phyloP scores from a whole-genome alignment of 2,888 invertebrate genomes.

The Cephus pygmeus region DNA sequence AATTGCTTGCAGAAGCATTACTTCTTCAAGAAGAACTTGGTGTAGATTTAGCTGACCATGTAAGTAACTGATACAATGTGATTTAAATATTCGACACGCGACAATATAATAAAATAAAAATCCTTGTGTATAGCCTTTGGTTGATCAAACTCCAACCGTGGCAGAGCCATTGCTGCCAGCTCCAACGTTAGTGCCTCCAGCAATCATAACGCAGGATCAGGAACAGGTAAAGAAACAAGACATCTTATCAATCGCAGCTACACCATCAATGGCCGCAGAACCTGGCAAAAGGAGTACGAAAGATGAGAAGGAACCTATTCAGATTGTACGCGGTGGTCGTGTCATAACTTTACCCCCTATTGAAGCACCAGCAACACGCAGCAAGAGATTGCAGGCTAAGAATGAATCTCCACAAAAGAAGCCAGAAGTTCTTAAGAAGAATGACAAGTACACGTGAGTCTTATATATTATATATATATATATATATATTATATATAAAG shows the following conservation, averaged over 20 bases:
- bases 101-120: not conserved
- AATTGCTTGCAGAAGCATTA: slow-evolving; percentile 59
- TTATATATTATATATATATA: not conserved
- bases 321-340: slow-evolving; percentile 81
- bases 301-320: slow-evolving; percentile 72
- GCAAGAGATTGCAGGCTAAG: slow-evolving; percentile 70
- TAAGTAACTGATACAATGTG: slow-evolving; percentile 22
- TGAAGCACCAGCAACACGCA: slow-evolving; percentile 84
- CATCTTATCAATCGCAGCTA: not conserved
- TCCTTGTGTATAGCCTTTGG: slow-evolving; percentile 41
- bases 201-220: slow-evolving; percentile 13
- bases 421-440: slow-evolving; percentile 22
- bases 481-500: not conserved
- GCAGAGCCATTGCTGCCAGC: slow-evolving; percentile 40
- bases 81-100: not conserved
- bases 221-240: not conserved
- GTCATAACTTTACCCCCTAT: slow-evolving; percentile 84
- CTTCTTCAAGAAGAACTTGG: slow-evolving; percentile 61
- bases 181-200: slow-evolving; percentile 22
- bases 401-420: slow-evolving; percentile 29
- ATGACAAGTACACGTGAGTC: not conserved
- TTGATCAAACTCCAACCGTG: slow-evolving; percentile 33
- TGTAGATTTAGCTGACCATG: slow-evolving; percentile 54
- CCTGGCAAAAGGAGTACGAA: slow-evolving; percentile 53
- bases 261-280: slow-evolving; percentile 35